phyloP scores from a whole-genome alignment of 2,113 vertebrate species.

The Semicossyphus pulcher region DNA sequence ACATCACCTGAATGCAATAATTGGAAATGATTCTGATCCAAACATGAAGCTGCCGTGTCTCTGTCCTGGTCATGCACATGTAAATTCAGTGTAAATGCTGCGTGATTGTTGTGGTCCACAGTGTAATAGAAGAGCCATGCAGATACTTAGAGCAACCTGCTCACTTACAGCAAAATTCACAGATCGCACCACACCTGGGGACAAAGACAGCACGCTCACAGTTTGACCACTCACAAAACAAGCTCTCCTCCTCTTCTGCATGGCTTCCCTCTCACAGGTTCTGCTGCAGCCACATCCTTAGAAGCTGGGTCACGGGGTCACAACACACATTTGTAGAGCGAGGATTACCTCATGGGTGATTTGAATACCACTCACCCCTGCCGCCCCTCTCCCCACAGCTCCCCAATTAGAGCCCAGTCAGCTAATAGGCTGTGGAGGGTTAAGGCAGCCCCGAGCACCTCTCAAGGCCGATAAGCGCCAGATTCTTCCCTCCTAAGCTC shows the following conservation, averaged over 20 bases:
- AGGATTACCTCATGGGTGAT: conserved; percentile 80
- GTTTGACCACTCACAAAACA: not conserved
- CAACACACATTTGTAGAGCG: conserved; percentile 78
- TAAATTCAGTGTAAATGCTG: conserved; percentile 24
- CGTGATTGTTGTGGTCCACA: not conserved
- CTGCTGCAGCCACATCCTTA: conserved; percentile 64
- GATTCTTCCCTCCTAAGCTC: conserved; percentile 78
- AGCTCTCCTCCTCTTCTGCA: conserved; percentile 36
- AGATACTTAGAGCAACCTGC: not conserved
- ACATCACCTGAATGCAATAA: not conserved
- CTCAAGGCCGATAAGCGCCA: conserved; percentile 78
- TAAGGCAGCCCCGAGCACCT: conserved; percentile 63
- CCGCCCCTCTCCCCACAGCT: conserved; percentile 60
- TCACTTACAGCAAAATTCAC: not conserved
- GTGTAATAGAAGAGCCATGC: conserved; percentile 4
- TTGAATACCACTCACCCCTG: conserved; percentile 75
- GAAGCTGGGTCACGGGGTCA: conserved; percentile 70
- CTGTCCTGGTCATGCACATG: conserved; percentile 2
- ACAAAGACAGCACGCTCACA: not conserved
- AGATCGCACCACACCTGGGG: not conserved
- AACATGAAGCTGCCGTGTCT: not conserved
- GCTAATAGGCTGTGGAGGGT: conserved; percentile 75
- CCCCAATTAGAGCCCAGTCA: conserved; percentile 76
- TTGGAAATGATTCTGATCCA: not conserved
- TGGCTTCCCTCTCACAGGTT: conserved; percentile 42